Evolutionary conservation across 2,113 vertebrate genomes (phyloP).

Genomic region (Montifringilla adamsi): DNA sequence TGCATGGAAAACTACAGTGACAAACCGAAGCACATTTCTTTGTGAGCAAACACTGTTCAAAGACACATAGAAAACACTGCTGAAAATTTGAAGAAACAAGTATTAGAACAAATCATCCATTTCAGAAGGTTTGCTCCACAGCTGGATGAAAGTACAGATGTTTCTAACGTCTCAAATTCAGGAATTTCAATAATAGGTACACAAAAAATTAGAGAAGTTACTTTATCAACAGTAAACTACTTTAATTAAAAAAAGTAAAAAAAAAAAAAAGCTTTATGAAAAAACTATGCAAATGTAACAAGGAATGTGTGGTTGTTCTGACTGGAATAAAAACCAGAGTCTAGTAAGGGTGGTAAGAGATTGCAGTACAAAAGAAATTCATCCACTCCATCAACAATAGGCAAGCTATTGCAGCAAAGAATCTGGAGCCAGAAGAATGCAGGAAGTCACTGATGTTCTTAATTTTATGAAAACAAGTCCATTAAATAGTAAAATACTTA

Average conservation of each 20-base stretch:
- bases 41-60: background rate
- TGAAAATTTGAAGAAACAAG: background rate
- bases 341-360: background rate
- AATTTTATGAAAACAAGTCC: background rate
- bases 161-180: background rate
- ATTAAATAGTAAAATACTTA: background rate
- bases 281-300: background rate
- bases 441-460: background rate
- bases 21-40: background rate
- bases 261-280: background rate
- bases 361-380: background rate
- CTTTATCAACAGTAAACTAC: background rate
- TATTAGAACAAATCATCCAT: background rate
- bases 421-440: background rate
- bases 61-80: accelerated
- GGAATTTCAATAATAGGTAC: background rate
- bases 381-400: background rate
- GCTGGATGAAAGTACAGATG: background rate
- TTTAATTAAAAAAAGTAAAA: background rate
- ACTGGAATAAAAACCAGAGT: background rate
- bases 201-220: background rate
- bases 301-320: background rate
- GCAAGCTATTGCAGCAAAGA: background rate
- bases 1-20: background rate
- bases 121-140: background rate